Base-by-base conservation (phyloP, 2,888 invertebrate genomes). In the Luffia ferchaultella region DNA sequence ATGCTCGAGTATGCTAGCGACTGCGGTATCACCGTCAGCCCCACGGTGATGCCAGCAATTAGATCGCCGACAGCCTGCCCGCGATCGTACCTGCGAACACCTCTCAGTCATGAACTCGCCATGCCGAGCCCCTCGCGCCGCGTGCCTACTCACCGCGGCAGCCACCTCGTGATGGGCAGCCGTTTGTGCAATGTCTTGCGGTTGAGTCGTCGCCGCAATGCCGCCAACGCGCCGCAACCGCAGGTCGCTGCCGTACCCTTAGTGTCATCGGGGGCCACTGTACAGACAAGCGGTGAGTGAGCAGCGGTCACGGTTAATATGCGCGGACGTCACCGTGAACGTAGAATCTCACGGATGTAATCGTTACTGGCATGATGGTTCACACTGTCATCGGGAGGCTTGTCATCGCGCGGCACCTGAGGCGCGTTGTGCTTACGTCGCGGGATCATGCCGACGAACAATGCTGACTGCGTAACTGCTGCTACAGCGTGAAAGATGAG, bases 11-110 rank as follows among this genome's bases (percentile, higher is more conserved):
- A 93, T 12, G 93, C 93, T 53, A 93, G 79, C 15, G 93, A 92
- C 77, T 96, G 96, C 15, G 96, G 97, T 61, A 97, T 95, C 51
- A 97, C 95, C 0, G 96, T 97, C 53, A 97, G 86, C 0, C 96
- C 97, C 15, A 97, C 96, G 1, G 96, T 96, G 52, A 97, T 78
- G 50, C 96, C 96, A 2, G 97, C 96, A 55, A 97, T 92, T 44
- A 95, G 70, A 80, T 97, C 97, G 9, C 95, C 93, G 48, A 94
- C 74, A 5, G 93, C 90, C 74, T 91, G 88, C 52, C 88, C 86
- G 5, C 79, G 65, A 60, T 85, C 89, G 79, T 96, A 95, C 57
- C 75, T 77, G 65, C 18, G 59, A 55, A 48, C 30, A 30, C 30
- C 5, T 30, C 30, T 30, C n/a, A n/a, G n/a, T 40, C 16, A 5